Conservation (phyloP, 2,797 vertebrate species). For the Sebastolobus alascanus region DNA sequence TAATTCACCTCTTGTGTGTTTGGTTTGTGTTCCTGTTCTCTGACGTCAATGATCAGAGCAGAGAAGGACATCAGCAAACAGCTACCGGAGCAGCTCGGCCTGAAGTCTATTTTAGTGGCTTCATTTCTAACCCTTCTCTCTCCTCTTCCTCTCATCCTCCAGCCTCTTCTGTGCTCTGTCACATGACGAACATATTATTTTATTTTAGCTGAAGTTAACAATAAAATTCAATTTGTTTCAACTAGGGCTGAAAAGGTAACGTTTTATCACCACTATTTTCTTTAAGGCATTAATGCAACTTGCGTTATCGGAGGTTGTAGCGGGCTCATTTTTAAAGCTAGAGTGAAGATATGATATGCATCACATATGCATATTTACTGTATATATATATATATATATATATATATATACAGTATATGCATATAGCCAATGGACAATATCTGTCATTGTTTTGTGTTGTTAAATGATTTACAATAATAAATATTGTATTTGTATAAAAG, state of each 20-base stretch:
- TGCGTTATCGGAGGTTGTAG: too few species aligned
- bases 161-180: not conserved
- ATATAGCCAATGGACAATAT: too few species aligned
- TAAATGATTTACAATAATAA: too few species aligned
- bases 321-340: too few species aligned
- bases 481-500: too few species aligned
- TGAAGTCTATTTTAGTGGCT: not conserved
- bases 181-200: not conserved
- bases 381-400: too few species aligned
- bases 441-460: too few species aligned
- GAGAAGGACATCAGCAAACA: not conserved
- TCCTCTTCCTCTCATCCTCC: not conserved
- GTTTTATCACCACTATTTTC: too few species aligned
- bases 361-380: too few species aligned
- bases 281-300: too few species aligned
- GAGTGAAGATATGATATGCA: too few species aligned
- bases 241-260: not conserved
- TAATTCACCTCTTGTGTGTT: not conserved
- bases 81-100: not conserved
- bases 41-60: not conserved
- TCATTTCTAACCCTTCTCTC: not conserved
- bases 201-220: not conserved
- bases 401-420: too few species aligned
- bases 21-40: not conserved
- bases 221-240: not conserved